Evolutionary conservation across 2,888 invertebrate genomes (phyloP).

Genomic region (Macaria notata): DNA sequence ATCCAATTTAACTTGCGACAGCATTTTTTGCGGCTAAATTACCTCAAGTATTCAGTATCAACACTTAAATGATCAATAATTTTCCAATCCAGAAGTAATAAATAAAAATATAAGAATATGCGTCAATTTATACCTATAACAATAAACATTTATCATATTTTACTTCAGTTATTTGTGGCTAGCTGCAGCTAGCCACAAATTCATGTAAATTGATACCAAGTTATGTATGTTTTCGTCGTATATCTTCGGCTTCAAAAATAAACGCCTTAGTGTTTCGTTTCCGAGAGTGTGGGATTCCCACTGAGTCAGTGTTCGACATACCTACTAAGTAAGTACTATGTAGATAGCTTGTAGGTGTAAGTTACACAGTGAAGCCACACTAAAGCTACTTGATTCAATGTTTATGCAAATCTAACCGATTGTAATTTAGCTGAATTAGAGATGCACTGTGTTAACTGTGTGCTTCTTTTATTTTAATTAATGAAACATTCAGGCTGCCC

Average conservation of each 20-base stretch:
- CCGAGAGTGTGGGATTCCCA: constrained; percentile 7
- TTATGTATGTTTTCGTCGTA: not conserved
- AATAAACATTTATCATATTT: too few species aligned
- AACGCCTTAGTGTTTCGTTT: too few species aligned
- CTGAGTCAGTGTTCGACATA: constrained; percentile 1
- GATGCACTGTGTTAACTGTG: not conserved
- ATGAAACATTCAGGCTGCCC: too few species aligned
- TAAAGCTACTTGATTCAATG: not conserved
- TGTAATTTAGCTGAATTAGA: not conserved
- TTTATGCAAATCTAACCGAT: constrained; percentile 5
- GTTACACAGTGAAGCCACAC: not conserved
- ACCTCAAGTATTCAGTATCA: too few species aligned
- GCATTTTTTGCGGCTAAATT: constrained; percentile 17
- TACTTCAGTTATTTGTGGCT: too few species aligned
- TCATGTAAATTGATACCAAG: too few species aligned
- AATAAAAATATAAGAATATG: too few species aligned
- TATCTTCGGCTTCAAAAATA: not conserved
- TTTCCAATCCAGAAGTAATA: too few species aligned
- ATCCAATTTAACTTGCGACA: constrained; percentile 24
- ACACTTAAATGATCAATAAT: too few species aligned
- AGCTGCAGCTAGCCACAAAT: too few species aligned
- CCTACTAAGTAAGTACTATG: not conserved
- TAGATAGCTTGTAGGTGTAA: constrained; percentile 6
- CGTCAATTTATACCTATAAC: too few species aligned
- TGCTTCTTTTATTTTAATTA: too few species aligned